Conservation (phyloP, 2,797 vertebrate genomes). For the Chrysocyon brachyurus region DNA sequence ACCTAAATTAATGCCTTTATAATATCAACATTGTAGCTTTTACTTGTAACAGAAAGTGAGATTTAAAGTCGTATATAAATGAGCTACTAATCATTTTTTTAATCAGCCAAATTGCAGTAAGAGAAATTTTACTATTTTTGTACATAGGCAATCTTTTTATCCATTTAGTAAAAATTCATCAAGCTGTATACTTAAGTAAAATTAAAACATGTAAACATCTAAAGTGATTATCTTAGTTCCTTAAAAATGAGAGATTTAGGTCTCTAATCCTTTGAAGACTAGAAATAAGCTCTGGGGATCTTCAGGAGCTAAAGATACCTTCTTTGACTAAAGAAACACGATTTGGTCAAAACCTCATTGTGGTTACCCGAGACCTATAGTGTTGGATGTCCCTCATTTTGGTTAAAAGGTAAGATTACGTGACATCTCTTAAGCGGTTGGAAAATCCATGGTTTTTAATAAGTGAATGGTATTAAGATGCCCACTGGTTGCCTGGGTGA, state of each 20-base stretch:
- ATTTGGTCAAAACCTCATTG: slow-evolving; percentile 28
- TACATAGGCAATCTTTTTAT: slow-evolving; percentile 47
- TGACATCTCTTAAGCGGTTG: slow-evolving; percentile 47
- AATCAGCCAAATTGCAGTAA: slow-evolving; percentile 58
- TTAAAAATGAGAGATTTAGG: slow-evolving; percentile 59
- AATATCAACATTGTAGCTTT: slow-evolving; percentile 64
- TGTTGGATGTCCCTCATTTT: slow-evolving; percentile 12
- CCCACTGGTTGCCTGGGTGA: slow-evolving; percentile 16
- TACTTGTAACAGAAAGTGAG: slow-evolving; percentile 51
- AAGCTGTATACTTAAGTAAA: slow-evolving; percentile 57
- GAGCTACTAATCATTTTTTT: slow-evolving; percentile 62
- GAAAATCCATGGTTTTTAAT: slow-evolving; percentile 56
- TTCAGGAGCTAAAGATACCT: not conserved
- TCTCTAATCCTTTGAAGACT: slow-evolving; percentile 55
- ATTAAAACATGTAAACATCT: slow-evolving; percentile 62
- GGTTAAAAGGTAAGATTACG: slow-evolving; percentile 39
- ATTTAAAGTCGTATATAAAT: slow-evolving; percentile 72
- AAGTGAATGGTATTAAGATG: slow-evolving; percentile 43
- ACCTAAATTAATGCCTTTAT: slow-evolving; percentile 72
- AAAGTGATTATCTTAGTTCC: slow-evolving; percentile 52
- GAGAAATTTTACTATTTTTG: slow-evolving; percentile 62
- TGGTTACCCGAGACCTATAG: slow-evolving; percentile 32
- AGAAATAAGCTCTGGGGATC: slow-evolving; percentile 56
- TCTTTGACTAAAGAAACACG: slow-evolving; percentile 66
- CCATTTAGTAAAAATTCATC: slow-evolving; percentile 62